Base-by-base conservation (phyloP, 2,797 vertebrate species). In the Erpetoichthys calabaricus region DNA sequence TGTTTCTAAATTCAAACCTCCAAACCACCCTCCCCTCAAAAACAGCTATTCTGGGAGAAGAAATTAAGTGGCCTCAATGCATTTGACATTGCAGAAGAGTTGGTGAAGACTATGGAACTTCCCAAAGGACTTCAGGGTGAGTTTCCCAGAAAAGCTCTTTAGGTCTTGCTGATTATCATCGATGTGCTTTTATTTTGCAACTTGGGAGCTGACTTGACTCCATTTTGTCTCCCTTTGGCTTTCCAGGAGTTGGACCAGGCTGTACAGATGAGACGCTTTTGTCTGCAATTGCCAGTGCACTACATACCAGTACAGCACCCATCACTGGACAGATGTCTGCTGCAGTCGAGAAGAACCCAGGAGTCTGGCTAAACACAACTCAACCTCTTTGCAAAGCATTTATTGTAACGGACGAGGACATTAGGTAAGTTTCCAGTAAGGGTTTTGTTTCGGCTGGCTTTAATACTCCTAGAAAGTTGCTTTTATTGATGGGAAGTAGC, bases 331-430 rank as follows among this genome's bases (percentile, higher is more conserved):
- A 99, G 76, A 87, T 98, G 45, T 99, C 96, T 0, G 94, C 95
- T 0, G 96, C 94, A 0, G 94, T 99, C 51, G 95, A 99, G 79
- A 98, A 98, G 79, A 99, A 98, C 70, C 96, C 96, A 0, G 95
- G 94, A 0, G 94, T 99, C 0, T 99, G 96, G 96, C 88, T 99
- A 2, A 99, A 99, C 78, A 98, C 96, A 0, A 69, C 91, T 0
- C 96, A 99, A 75, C 96, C 95, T 0, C 89, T 99, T 47, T 99
- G 96, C 82, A 99, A 97, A 68, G 94, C 94, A 8, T 99, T 99
- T 71, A 94, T 97, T 59, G 94, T 98, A 69, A 98, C 95, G 0
- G 96, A 99, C 5, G 95, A 99, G 65, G 95, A 99, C 71, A 98
- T 99, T 74, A 91, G 93, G 96, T 97, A 71, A 4, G 66, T 42